Conservation (phyloP, 2,888 invertebrate genomes). For the Neuroscelio doddi region DNA sequence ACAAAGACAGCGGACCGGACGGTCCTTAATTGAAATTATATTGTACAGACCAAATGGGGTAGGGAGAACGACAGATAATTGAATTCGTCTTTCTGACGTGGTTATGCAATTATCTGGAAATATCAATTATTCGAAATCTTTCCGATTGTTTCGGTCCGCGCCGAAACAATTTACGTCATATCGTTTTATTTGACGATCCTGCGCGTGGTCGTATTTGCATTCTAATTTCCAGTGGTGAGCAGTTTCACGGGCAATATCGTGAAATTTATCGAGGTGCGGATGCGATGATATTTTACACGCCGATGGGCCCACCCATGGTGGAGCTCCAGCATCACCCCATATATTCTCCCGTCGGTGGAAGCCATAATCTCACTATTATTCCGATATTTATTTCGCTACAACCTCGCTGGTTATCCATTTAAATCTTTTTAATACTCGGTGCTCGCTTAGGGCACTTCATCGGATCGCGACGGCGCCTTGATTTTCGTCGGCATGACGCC, state of each 20-base stretch:
- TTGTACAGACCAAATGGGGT: slow-evolving; percentile 24
- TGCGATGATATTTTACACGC: slow-evolving; percentile 68
- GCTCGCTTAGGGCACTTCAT: slow-evolving; percentile 62
- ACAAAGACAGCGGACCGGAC: slow-evolving; percentile 37
- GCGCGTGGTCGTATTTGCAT: slow-evolving; percentile 56
- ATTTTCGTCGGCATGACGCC: slow-evolving; percentile 24
- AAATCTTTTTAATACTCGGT: slow-evolving; percentile 67
- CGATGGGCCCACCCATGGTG: slow-evolving; percentile 53
- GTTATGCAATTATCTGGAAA: slow-evolving; percentile 16
- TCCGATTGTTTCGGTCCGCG: no score
- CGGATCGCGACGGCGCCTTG: slow-evolving; percentile 49
- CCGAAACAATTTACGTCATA: no score
- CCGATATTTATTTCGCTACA: slow-evolving; percentile 64
- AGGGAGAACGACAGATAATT: neutral
- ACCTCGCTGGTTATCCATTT: slow-evolving; percentile 55
- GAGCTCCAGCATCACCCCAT: slow-evolving; percentile 63
- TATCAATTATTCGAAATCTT: no score
- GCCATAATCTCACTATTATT: slow-evolving; percentile 66
- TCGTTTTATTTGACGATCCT: no score
- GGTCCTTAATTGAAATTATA: slow-evolving; percentile 46
- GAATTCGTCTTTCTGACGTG: slow-evolving; percentile 19
- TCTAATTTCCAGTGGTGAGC: slow-evolving; percentile 60
- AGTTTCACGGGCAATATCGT: slow-evolving; percentile 62
- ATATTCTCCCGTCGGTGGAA: slow-evolving; percentile 59
- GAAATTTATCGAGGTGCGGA: slow-evolving; percentile 66